These are phyloP conservation scores for Delphinapterus leucas DNA, from an alignment of 2,113 vertebrate genomes.

Conservation along the genomic window DNA sequence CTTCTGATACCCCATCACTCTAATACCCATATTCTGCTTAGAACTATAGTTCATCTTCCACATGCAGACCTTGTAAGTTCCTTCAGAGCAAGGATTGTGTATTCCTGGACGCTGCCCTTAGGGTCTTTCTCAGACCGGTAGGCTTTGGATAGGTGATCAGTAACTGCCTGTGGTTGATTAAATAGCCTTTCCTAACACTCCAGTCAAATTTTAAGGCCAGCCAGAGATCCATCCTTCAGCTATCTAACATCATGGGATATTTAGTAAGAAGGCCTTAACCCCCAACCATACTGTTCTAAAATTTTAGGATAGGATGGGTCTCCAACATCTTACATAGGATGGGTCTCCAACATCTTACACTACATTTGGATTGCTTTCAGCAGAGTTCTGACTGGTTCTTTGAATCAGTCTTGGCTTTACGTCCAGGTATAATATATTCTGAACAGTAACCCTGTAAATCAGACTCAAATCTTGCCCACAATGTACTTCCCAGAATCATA, in stretches of 20 bases:
- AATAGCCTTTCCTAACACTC: not conserved
- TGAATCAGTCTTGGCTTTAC: not conserved
- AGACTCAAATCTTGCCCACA: slow-evolving; percentile 32
- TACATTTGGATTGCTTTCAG: not conserved
- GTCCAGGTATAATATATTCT: not conserved
- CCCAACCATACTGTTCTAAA: not conserved
- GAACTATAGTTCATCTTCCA: not conserved
- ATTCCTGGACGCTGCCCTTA: not conserved
- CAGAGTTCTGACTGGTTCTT: not conserved
- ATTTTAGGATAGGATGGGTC: not conserved
- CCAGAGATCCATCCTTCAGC: not conserved
- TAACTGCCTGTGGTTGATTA: not conserved
- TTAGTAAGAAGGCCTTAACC: not conserved
- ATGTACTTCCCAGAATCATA: slow-evolving; percentile 1
- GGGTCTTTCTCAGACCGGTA: not conserved
- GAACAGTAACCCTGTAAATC: not conserved
- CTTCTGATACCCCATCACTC: not conserved
- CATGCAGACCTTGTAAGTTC: not conserved
- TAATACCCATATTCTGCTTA: not conserved
- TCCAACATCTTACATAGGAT: not conserved
- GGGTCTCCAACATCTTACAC: not conserved
- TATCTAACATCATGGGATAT: not conserved
- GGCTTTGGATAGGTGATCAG: not conserved
- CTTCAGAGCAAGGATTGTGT: not conserved
- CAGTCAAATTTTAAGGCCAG: not conserved